Evolutionary conservation across 2,888 invertebrate genomes (phyloP), one percentile per base, ranked within the genome.

Genomic region (Brachyptera putata): DNA sequence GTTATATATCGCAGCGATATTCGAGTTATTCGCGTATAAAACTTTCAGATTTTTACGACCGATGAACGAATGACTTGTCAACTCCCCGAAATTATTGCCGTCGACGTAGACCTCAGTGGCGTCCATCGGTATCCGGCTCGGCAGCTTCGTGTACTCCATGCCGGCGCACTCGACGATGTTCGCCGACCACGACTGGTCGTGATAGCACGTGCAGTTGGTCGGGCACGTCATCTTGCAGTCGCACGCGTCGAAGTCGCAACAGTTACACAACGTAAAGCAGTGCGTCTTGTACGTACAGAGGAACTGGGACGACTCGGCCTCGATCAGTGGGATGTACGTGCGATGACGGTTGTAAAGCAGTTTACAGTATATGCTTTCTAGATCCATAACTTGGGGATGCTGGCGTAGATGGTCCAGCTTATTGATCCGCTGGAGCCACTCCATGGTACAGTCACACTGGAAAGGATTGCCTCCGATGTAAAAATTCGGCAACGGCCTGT

Each of bases 221-320:
- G 96, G 96, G 74, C 96, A 96, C 67, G 91, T 93, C 91, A 95
- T 95, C 79, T 95, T 92, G 79, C 96, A 96, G 77, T 96, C 96
- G 79, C 96, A 96, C 57, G 93, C 93, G 75, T 94, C 95, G 76
- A 93, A 96, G 75, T 95, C 94, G 77, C 96, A 96, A 78, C 96
- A 96, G 73, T 93, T 92, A 72, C 96, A 96, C 65, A 93, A 80
- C 13, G 95, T 90, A 75, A 94, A 95, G 77, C 96, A 96, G 75
- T 95, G 93, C 39, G 90, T 89, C 76, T 89, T 89, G 77, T 95
- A 95, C 64, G 88, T 86, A 79, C 95, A 95, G 69, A 95, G 81
- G 77, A 95, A 95, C 76, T 94, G 91, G 57, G 90, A 89, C 1
- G 91, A 86, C 73, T 91, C 89, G 30, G 91, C 92, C 71, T 92